Evolutionary conservation across 2,113 vertebrate genomes (phyloP), one percentile per base, ranked within the genome.

Genomic region (Plecturocebus donacophilus): DNA sequence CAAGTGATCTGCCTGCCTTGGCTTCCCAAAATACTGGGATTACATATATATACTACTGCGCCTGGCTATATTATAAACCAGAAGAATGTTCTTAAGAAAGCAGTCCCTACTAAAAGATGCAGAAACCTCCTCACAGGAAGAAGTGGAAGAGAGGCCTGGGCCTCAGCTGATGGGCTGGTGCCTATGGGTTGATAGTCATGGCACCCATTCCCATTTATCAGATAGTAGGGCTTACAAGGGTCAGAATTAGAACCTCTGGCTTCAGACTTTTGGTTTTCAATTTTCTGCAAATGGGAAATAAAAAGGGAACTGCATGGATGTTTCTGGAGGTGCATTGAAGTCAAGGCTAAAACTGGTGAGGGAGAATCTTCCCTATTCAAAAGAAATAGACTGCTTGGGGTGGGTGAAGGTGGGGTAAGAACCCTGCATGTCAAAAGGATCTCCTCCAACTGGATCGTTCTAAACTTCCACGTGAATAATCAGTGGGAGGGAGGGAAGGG

Each of bases 71-170:
- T 42, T 80, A 14, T 82, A 89, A 89, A 90, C 49, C 13, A 77
- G n/a, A 80, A 88, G 45, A 49, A 68, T 6, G 38, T 92, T 81
- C 49, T 77, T 58, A 87, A 87, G 82, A 64, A 91, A 95, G 84
- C 10, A 14, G 25, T 76, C 25, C 71, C 40, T 38, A n/a, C 16
- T 49, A 90, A 95, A 71, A 89, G 30, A n/a, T 81, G 27, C 32
- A 76, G 68, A 81, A 89, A 76, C 25, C 45, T 52, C 66, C 68
- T 87, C 13, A n/a, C 11, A 42, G 40, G 25, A 95, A 30, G 52
- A 25, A 68, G 2, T 47, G 10, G 70, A 76, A 76, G 64, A 90
- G 35, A 75, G 30, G 17, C 73, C 19, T 27, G 23, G 70, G 54
- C 17, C 85, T 73, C 85, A 76, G 19, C n/a, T 64, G 6, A 73